Evolutionary conservation across 2,797 vertebrate species (phyloP).

Genomic region (Lophius americanus): DNA sequence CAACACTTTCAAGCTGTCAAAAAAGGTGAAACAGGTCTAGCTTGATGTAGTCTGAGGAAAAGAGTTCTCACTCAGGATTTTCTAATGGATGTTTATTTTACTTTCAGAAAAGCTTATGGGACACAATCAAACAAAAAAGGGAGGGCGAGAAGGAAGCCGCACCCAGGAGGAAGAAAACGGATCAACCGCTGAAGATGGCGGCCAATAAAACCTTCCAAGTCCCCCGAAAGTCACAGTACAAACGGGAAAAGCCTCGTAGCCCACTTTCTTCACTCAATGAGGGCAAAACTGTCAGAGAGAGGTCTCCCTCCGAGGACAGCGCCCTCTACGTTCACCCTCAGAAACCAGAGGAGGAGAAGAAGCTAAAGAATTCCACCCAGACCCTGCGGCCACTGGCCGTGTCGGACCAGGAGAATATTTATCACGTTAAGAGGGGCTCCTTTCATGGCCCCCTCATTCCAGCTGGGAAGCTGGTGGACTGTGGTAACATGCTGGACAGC

Average conservation of each 20-base stretch:
- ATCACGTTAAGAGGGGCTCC: constrained; percentile 51
- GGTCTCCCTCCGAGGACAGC: constrained; percentile 40
- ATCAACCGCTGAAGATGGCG: constrained; percentile 70
- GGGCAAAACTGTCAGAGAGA: constrained; percentile 34
- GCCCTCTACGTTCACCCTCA: not conserved
- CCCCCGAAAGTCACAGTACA: constrained; percentile 75
- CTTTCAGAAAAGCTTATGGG: constrained; percentile 90
- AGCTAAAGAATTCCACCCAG: constrained; percentile 20
- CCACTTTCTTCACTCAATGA: constrained; percentile 83
- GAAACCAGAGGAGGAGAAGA: constrained; percentile 38
- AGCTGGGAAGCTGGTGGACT: constrained; percentile 49
- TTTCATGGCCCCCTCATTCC: constrained; percentile 66
- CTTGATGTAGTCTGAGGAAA: too few species aligned
- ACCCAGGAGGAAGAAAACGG: constrained; percentile 65
- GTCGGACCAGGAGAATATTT: constrained; percentile 47
- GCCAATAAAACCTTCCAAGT: constrained; percentile 86
- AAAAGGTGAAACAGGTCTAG: too few species aligned
- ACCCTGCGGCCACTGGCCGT: constrained; percentile 12
- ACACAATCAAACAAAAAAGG: constrained; percentile 87
- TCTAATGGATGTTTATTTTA: not conserved
- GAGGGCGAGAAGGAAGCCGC: constrained; percentile 41
- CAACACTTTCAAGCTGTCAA: too few species aligned
- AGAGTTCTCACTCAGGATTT: too few species aligned
- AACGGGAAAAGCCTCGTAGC: constrained; percentile 76
- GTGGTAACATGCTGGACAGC: constrained; percentile 22